phyloP scores from a whole-genome alignment of 2,113 vertebrate species.

The Gopherus flavomarginatus region DNA sequence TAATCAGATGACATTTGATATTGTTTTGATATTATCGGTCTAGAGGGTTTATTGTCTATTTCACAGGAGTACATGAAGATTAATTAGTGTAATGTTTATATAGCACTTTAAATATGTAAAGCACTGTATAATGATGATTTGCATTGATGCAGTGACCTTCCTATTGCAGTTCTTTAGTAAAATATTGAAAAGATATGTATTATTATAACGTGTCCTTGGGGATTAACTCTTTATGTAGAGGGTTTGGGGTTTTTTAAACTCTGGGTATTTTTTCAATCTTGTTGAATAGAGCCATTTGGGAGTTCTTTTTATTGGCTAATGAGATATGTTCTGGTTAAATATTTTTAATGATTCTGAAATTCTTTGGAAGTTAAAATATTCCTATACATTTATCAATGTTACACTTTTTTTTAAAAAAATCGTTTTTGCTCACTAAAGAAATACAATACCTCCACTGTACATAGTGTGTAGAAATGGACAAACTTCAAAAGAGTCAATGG shows the following conservation, averaged over 20 bases:
- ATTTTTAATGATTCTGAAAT: conserved; percentile 33
- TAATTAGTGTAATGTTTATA: background rate
- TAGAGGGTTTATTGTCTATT: background rate
- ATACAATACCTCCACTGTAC: background rate
- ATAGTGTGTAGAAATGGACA: background rate
- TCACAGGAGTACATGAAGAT: background rate
- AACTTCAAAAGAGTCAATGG: background rate
- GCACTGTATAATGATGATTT: background rate
- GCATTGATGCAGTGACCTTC: background rate
- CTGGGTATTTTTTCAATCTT: background rate
- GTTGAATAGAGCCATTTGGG: conserved; percentile 14
- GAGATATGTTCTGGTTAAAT: conserved; percentile 40
- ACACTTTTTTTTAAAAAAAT: conserved; percentile 3
- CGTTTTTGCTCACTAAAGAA: conserved; percentile 7
- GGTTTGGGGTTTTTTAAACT: background rate
- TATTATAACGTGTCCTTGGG: background rate
- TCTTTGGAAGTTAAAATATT: conserved; percentile 1
- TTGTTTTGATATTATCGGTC: background rate
- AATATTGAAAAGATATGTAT: background rate
- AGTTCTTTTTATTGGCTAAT: background rate
- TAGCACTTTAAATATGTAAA: background rate
- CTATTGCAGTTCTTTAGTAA: background rate
- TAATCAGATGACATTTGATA: background rate
- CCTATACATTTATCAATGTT: conserved; percentile 4
- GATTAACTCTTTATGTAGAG: background rate